Percentiles rank a stretch among this genome's conserved stretches.
These are phyloP conservation scores for Gymnocephalus cernua DNA, from an alignment of 2,113 vertebrate genomes.

Conservation along the genomic window DNA sequence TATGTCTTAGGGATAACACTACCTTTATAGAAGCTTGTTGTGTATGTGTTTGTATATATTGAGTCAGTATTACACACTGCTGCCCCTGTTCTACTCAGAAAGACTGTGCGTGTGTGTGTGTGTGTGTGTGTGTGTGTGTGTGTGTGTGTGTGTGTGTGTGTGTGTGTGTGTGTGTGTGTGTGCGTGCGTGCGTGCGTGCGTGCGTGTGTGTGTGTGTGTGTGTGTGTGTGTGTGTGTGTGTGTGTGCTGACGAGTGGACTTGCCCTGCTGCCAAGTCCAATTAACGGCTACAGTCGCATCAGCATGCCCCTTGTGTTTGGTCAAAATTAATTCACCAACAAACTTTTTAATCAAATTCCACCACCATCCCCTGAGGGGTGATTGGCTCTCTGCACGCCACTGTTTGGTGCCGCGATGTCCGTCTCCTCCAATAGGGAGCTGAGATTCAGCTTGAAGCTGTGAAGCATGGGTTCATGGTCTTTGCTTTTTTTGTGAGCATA, in stretches of 20 bases:
- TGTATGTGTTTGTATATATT: constrained; percentile 12
- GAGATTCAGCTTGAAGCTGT: constrained; percentile 2
- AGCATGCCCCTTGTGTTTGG: constrained; percentile 69
- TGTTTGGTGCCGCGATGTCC: constrained; percentile 23
- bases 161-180: constrained; percentile 7
- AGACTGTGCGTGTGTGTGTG: constrained; percentile 4
- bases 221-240: not conserved
- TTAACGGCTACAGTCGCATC: constrained; percentile 65
- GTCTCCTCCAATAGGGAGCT: not conserved
- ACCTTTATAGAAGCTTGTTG: not conserved
- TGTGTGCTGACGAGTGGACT: constrained; percentile 44
- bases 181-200: too few relatives aligned
- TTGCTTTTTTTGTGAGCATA: not conserved
- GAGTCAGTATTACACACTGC: not conserved
- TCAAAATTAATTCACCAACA: constrained; percentile 74
- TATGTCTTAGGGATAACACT: not conserved
- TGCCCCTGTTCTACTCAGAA: constrained; percentile 3
- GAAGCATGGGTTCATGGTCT: not conserved
- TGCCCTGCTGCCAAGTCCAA: constrained; percentile 61
- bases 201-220: too few relatives aligned
- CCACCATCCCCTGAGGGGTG: constrained; percentile 45
- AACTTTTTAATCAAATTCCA: constrained; percentile 75
- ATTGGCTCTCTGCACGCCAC: constrained; percentile 4
- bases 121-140: constrained; percentile 4
- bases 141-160: constrained; percentile 14